Conservation (phyloP, 2,797 vertebrate species). For the Periparus ater region DNA sequence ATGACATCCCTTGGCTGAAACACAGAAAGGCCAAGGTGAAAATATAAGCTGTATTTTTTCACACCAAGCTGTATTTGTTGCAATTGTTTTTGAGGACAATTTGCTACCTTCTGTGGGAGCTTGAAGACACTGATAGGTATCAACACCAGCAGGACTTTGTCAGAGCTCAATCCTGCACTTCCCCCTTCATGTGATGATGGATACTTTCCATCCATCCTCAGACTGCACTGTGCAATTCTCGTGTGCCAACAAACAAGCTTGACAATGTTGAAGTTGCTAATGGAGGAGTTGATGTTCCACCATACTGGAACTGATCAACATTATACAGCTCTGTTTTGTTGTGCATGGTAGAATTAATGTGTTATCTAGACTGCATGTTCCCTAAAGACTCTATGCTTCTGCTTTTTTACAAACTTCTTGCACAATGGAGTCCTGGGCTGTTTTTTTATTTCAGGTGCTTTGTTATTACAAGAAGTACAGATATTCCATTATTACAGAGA, state of each 20-base stretch:
- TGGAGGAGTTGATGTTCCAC: neutral
- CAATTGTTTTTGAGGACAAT: neutral
- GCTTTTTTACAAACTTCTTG: neutral
- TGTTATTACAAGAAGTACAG: neutral
- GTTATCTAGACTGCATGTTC: neutral
- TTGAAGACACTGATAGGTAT: neutral
- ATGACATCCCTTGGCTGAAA: neutral
- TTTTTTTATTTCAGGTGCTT: neutral
- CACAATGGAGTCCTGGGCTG: neutral
- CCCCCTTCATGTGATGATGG: fast-evolving
- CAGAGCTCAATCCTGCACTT: neutral
- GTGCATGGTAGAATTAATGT: neutral
- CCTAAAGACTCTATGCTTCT: neutral
- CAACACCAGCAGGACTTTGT: neutral
- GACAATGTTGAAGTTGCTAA: neutral
- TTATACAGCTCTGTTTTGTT: neutral
- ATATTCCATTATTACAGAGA: neutral
- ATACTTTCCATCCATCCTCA: neutral
- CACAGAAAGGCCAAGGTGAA: neutral
- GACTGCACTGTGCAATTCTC: neutral
- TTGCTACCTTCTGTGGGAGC: neutral
- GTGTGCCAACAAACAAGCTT: neutral
- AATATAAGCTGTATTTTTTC: neutral
- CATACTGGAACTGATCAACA: neutral
- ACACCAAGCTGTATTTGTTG: neutral